These are phyloP conservation scores for Ecliptopera silaceata DNA, from an alignment of 2,888 invertebrate species.

Conservation along the genomic window DNA sequence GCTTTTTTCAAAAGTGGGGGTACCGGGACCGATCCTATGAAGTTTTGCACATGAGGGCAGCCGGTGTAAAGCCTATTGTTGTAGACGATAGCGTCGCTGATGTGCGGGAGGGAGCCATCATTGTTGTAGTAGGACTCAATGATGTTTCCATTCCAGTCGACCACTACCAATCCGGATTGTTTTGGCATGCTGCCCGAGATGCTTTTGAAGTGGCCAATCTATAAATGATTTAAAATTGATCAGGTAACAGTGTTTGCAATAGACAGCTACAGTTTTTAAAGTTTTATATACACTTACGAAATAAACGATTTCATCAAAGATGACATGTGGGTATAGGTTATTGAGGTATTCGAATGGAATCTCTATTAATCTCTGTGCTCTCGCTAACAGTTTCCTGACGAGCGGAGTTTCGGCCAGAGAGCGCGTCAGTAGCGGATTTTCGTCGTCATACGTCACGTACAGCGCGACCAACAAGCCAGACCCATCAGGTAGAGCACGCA, in stretches of 20 bases:
- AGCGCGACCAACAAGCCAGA: constrained; percentile 87
- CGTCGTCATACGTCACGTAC: constrained; percentile 77
- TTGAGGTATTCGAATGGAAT: constrained; percentile 85
- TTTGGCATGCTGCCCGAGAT: constrained; percentile 60
- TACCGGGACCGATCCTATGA: constrained; percentile 85
- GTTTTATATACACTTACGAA: constrained; percentile 70
- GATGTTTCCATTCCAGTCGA: constrained; percentile 89
- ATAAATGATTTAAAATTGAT: constrained; percentile 42
- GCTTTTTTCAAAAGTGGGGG: constrained; percentile 75
- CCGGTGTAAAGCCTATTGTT: constrained; percentile 86
- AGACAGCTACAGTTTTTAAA: not conserved
- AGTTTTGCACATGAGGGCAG: constrained; percentile 85
- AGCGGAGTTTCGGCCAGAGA: constrained; percentile 84
- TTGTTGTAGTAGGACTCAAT: constrained; percentile 86
- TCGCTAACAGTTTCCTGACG: constrained; percentile 85
- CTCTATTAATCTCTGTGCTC: constrained; percentile 84
- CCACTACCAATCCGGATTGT: constrained; percentile 83
- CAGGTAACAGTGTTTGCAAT: not conserved
- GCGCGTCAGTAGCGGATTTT: constrained; percentile 81
- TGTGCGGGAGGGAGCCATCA: constrained; percentile 75
- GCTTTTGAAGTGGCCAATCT: constrained; percentile 86
- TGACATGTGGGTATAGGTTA: constrained; percentile 85
- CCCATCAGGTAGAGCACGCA: constrained; percentile 79
- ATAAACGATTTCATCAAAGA: constrained; percentile 84
- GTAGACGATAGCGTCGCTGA: constrained; percentile 87